A percentile compares a stretch with the other conserved stretches of the same genome.
Evolutionary conservation across 2,113 vertebrate genomes (phyloP).

Genomic region (Paradoxurus hermaphroditus): DNA sequence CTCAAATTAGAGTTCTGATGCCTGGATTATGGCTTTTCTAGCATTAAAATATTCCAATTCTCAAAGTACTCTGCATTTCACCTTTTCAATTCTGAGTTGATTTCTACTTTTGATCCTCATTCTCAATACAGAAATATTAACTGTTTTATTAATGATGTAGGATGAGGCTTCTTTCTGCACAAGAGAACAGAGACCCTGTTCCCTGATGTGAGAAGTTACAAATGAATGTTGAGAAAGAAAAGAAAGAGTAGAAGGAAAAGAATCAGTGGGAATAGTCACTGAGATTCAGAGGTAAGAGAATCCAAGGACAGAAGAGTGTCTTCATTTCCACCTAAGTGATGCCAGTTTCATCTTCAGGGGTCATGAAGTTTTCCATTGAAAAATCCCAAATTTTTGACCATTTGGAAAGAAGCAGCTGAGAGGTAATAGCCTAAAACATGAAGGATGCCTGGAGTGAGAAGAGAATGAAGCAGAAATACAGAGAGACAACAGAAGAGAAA

Average conservation of each 20-base stretch:
- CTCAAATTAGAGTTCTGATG: not conserved
- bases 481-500: not conserved
- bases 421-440: not conserved
- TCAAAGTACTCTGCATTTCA: not conserved
- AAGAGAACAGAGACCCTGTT: not conserved
- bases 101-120: not conserved
- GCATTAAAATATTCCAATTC: not conserved
- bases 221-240: not conserved
- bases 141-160: not conserved
- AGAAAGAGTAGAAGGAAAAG: not conserved
- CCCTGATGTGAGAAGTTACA: not conserved
- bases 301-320: not conserved
- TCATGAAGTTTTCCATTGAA: not conserved
- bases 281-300: not conserved
- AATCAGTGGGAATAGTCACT: not conserved
- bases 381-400: not conserved
- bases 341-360: not conserved
- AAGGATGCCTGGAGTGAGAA: not conserved
- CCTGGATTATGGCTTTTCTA: not conserved
- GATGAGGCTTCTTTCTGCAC: not conserved
- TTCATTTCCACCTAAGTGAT: not conserved
- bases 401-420: constrained; percentile 23
- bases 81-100: not conserved
- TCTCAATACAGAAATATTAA: not conserved
- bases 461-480: constrained; percentile 8